Evolutionary conservation across 2,113 vertebrate genomes (phyloP).

Genomic region (Lepisosteus oculatus): DNA sequence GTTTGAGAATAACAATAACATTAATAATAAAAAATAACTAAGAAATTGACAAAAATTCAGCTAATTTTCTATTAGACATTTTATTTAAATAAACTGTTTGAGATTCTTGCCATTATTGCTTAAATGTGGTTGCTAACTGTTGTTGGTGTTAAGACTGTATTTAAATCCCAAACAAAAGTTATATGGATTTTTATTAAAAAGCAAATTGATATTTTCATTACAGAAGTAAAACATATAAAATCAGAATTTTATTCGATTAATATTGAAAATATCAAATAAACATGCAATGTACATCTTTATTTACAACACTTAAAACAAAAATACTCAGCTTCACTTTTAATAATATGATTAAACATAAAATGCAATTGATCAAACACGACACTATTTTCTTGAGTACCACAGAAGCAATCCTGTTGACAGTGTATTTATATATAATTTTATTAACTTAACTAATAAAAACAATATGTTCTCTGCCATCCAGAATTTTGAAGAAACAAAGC

Average conservation of each 20-base stretch:
- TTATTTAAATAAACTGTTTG: no score
- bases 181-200: background rate
- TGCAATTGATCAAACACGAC: conserved; percentile 17
- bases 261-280: conserved; percentile 61
- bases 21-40: no score
- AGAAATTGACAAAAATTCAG: no score
- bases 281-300: conserved; percentile 62
- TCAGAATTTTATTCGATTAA: conserved; percentile 37
- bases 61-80: no score
- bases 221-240: conserved; percentile 22
- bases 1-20: no score
- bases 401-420: no score
- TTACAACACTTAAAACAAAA: conserved; percentile 47
- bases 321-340: conserved; percentile 39
- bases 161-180: background rate
- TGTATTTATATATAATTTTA: no score
- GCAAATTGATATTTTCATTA: background rate
- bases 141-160: background rate
- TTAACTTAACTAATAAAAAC: background rate
- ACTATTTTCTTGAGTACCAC: background rate
- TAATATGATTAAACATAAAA: conserved; percentile 53
- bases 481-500: no score
- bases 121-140: no score
- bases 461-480: no score
- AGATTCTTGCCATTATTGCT: no score